Conservation (phyloP, 2,113 vertebrate species). For the Erinaceus europaeus region DNA sequence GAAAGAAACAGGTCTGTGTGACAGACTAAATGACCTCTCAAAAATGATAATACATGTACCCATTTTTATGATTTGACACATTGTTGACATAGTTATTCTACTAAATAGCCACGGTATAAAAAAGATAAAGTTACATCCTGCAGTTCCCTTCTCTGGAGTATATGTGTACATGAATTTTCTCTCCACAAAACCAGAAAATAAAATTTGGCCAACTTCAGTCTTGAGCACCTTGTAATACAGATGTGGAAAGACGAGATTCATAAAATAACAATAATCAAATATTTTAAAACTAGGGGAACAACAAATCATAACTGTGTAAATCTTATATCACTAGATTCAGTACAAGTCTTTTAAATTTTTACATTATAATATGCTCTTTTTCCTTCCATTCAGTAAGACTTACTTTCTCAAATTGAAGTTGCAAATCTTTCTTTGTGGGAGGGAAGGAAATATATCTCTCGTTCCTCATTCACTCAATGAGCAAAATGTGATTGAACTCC, state of each 20-base stretch:
- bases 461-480: constrained; percentile 23
- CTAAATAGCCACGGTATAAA: neutral
- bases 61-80: constrained; percentile 39
- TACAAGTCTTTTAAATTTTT: neutral
- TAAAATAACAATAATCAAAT: neutral
- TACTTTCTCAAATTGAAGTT: constrained; percentile 26
- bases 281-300: neutral
- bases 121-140: constrained; percentile 14
- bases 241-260: neutral
- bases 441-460: constrained; percentile 52
- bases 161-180: neutral
- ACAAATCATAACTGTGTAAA: neutral
- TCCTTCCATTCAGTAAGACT: constrained; percentile 3
- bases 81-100: constrained; percentile 51
- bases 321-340: neutral
- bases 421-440: constrained; percentile 12
- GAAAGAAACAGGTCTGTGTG: neutral
- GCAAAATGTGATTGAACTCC: neutral
- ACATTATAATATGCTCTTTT: neutral
- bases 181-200: constrained; percentile 10
- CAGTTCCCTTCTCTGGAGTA: neutral
- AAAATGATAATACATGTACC: constrained; percentile 20
- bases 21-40: neutral
- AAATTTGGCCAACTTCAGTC: neutral
- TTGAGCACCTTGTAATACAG: neutral